Evolutionary conservation across 2,113 vertebrate genomes (phyloP).

Genomic region (Prionailurus viverrinus): DNA sequence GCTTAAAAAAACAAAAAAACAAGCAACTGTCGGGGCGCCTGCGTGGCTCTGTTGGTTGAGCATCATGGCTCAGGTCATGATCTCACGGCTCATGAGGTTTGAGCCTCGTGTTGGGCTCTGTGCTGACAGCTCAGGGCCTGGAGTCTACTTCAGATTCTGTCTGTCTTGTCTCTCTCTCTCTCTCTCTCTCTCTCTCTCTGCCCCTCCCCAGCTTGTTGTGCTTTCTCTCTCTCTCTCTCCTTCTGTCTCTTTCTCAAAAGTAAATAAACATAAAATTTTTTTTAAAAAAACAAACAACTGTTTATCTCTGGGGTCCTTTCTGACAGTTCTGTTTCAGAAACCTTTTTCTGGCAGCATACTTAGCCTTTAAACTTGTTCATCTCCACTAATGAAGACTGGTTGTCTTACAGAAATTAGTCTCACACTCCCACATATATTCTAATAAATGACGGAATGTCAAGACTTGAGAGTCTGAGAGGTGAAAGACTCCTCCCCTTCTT

Average conservation of each 20-base stretch:
- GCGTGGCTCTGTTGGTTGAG: too few species aligned
- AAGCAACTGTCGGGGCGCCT: neutral
- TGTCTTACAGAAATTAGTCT: slow-evolving; percentile 20
- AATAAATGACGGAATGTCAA: neutral
- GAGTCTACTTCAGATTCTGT: too few species aligned
- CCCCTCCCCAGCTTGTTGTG: too few species aligned
- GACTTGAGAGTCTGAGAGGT: accelerated
- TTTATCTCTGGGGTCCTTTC: neutral
- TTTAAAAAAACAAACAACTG: neutral
- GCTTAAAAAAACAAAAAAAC: neutral
- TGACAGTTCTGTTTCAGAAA: neutral
- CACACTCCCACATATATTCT: neutral
- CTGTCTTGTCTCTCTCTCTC: too few species aligned
- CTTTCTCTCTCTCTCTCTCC: too few species aligned
- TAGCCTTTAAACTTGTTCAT: neutral
- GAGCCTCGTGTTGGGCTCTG: too few species aligned
- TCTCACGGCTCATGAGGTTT: too few species aligned
- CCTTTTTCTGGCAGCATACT: neutral
- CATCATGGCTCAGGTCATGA: too few species aligned
- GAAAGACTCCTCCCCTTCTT: neutral
- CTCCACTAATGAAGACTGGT: neutral
- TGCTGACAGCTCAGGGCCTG: too few species aligned
- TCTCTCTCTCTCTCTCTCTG: too few species aligned
- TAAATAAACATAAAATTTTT: too few species aligned
- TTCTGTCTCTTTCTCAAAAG: too few species aligned